Conservation (phyloP, 1,140 invertebrate genomes). For the Notospermus geniculatus region DNA sequence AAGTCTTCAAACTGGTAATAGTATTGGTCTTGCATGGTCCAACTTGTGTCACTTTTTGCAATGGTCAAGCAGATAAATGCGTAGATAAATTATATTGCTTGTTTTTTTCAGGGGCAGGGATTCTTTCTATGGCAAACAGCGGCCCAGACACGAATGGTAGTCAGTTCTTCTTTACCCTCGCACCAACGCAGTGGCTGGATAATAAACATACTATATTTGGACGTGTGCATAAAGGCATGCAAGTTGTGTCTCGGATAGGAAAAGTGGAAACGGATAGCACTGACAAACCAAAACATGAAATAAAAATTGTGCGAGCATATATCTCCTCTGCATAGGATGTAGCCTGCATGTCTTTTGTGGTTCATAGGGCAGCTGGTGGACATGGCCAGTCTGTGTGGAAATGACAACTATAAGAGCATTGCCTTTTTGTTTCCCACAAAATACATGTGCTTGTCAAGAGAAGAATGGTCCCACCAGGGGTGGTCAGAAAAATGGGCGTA, state of each 20-base stretch:
- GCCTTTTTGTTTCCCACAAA: no score
- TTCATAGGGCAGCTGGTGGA: no score
- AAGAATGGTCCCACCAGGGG: no score
- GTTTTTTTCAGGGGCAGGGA: slow-evolving; percentile 66
- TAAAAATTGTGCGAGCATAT: slow-evolving; percentile 75
- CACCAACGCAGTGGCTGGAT: slow-evolving; percentile 96
- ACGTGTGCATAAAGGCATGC: slow-evolving; percentile 81
- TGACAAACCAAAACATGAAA: slow-evolving; percentile 85
- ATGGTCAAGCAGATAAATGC: no score
- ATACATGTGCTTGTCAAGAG: no score
- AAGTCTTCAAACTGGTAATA: no score
- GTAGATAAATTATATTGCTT: slow-evolving; percentile 29
- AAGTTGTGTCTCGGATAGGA: slow-evolving; percentile 85
- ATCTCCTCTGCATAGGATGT: slow-evolving; percentile 20
- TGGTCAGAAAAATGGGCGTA: no score
- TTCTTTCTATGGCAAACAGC: slow-evolving; percentile 91
- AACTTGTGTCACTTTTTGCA: no score
- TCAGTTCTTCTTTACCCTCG: slow-evolving; percentile 97
- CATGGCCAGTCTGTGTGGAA: no score
- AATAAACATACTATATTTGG: slow-evolving; percentile 97
- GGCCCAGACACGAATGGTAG: slow-evolving; percentile 96
- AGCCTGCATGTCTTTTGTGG: no score
- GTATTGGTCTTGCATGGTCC: no score
- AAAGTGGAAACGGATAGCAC: slow-evolving; percentile 88
- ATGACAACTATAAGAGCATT: no score